Evolutionary conservation across 2,797 vertebrate genomes (phyloP).

Genomic region (Yasuhikotakia modesta): DNA sequence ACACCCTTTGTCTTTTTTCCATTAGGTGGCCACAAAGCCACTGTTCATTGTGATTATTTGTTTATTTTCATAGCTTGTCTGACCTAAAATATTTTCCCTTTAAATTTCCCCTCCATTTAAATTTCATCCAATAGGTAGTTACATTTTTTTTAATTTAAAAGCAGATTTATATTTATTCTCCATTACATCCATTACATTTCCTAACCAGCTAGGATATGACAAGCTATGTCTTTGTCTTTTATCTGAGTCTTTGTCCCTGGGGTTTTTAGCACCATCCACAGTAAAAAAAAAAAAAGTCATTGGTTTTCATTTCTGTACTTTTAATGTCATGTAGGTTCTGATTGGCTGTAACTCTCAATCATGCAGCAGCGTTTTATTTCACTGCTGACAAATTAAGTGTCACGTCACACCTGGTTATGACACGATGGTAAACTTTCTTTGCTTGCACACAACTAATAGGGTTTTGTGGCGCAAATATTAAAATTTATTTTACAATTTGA

Average conservation of each 20-base stretch:
- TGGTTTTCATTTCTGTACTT: no score
- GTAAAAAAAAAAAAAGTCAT: not conserved
- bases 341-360: not conserved
- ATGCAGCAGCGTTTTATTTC: not conserved
- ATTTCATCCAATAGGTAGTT: not conserved
- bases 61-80: conserved; percentile 26
- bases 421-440: not conserved
- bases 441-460: not conserved
- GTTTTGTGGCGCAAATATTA: not conserved
- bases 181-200: not conserved
- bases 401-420: not conserved
- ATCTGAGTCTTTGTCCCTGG: no score
- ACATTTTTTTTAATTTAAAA: not conserved
- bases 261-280: not conserved
- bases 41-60: conserved; percentile 7
- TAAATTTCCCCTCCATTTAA: conserved; percentile 22
- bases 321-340: not conserved
- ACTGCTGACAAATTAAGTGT: not conserved
- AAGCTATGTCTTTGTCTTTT: no score
- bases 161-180: not conserved
- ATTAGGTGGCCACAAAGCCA: conserved; percentile 16
- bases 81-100: conserved; percentile 29
- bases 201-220: not conserved
- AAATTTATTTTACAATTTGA: not conserved
- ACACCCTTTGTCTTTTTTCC: conserved; percentile 36